Base-by-base conservation (phyloP, 2,888 invertebrate genomes). In the Drosophila fulvimacula region DNA sequence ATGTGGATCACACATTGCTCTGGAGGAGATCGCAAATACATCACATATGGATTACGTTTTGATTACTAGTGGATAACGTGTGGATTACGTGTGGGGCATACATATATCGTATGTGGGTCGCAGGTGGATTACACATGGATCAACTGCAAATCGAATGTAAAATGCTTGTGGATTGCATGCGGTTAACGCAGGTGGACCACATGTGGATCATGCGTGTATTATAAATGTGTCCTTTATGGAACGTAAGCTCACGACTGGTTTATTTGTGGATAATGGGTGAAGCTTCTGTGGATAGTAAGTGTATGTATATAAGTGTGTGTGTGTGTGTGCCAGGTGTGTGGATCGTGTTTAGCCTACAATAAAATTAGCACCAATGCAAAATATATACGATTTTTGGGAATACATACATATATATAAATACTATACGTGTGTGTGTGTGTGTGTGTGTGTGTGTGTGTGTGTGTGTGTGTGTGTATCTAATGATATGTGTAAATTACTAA, bases 321-420 rank as follows among this genome's bases (percentile, higher is more conserved):
- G 51, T 56, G 67, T 48, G 27, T 67, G 53, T 36, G 53, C 53
- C 44, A 5, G 56, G 46, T 17, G 10, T 46, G 46, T 48, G 48
- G 17, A 48, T 46, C 21, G 49, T 71, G 64, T 63, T 48, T 60
- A 78, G 69, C 70, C 81, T 82, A 85, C 73, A 64, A 73, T 80
- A 80, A 80, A 82, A 82, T 85, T 85, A 82, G 82, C 82, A 82
- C 82, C 82, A 82, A 82, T 82, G 82, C 82, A 82, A 66, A 65
- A 74, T 78, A 73, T 69, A 75, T 76, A 75, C 11, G 66, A 69
- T 19, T n/a, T 55, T 51, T 38, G 39, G 57, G 48, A 48, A 32
- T 41, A 41, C 39, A 7, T 24, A 24, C 42, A 39, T 36, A 41
- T 46, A 21, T 57, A 24, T 27, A 27, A 10, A 15, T 53, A 52